Evolutionary conservation across 2,888 invertebrate genomes (phyloP).

Genomic region (Papilio gigon): DNA sequence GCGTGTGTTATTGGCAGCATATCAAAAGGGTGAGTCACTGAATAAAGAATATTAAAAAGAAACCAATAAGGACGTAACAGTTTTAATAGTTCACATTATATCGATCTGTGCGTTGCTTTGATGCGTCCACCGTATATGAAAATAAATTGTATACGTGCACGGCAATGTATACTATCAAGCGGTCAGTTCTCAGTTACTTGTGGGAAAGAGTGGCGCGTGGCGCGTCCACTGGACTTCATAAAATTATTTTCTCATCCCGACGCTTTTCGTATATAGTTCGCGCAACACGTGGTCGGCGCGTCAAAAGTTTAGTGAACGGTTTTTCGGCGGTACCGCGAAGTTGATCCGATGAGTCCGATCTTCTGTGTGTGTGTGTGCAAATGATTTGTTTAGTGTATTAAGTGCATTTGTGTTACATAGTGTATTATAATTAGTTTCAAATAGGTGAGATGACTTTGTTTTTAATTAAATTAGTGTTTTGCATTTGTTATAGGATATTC

Average conservation of each 20-base stretch:
- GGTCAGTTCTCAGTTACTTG: conserved; percentile 77
- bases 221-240: conserved; percentile 57
- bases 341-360: conserved; percentile 50
- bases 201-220: conserved; percentile 64
- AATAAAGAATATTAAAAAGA: conserved; percentile 48
- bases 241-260: conserved; percentile 56
- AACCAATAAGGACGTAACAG: conserved; percentile 38
- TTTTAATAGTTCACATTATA: conserved; percentile 42
- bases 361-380: conserved; percentile 57
- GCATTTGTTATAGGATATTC: background rate
- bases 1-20: conserved; percentile 47
- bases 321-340: conserved; percentile 62
- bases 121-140: conserved; percentile 71
- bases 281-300: conserved; percentile 69
- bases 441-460: conserved; percentile 33
- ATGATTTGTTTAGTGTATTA: conserved; percentile 53
- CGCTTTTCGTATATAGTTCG: conserved; percentile 46
- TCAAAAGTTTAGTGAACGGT: conserved; percentile 60
- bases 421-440: conserved; percentile 46
- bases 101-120: conserved; percentile 51
- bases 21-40: conserved; percentile 58
- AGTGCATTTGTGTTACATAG: conserved; percentile 49
- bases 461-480: conserved; percentile 36
- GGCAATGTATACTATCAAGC: conserved; percentile 68
- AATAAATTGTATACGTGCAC: conserved; percentile 75